phyloP scores from a whole-genome alignment of 2,888 invertebrate species.

The Bembecia ichneumoniformis region DNA sequence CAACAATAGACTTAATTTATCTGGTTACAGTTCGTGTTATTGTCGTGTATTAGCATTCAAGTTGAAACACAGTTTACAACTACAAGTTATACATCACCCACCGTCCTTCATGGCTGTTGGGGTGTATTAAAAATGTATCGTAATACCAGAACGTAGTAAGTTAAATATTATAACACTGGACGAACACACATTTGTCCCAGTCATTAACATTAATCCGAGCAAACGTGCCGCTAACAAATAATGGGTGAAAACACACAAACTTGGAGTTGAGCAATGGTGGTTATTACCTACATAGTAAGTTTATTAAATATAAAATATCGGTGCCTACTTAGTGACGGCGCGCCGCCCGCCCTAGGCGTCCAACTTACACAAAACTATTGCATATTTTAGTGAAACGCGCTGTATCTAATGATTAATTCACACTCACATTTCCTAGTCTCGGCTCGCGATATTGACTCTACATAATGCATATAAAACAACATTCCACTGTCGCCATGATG shows the following conservation, averaged over 20 bases:
- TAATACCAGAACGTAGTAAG: slow-evolving; percentile 30
- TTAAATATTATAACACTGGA: slow-evolving; percentile 28
- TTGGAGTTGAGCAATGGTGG: slow-evolving; percentile 39
- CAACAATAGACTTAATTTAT: no score
- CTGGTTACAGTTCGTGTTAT: not conserved
- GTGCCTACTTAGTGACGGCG: slow-evolving; percentile 42
- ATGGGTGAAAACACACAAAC: slow-evolving; percentile 23
- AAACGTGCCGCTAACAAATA: slow-evolving; percentile 30
- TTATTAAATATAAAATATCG: slow-evolving; percentile 61
- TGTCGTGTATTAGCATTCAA: not conserved
- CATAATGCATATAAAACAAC: slow-evolving; percentile 49
- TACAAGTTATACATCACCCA: not conserved
- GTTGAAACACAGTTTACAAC: not conserved
- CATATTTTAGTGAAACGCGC: slow-evolving; percentile 64
- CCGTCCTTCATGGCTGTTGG: slow-evolving; percentile 10
- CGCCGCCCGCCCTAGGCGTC: slow-evolving; percentile 46
- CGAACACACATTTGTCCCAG: slow-evolving; percentile 8
- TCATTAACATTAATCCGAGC: slow-evolving; percentile 1
- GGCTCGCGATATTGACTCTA: slow-evolving; percentile 53
- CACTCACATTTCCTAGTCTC: slow-evolving; percentile 53
- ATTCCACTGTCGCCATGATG: slow-evolving; percentile 2
- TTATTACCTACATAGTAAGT: slow-evolving; percentile 34
- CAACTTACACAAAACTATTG: slow-evolving; percentile 67
- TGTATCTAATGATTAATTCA: slow-evolving; percentile 63
- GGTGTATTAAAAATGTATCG: slow-evolving; percentile 38